phyloP scores from a whole-genome alignment of 2,797 vertebrate genomes.

The Lycodopsis pacificus region DNA sequence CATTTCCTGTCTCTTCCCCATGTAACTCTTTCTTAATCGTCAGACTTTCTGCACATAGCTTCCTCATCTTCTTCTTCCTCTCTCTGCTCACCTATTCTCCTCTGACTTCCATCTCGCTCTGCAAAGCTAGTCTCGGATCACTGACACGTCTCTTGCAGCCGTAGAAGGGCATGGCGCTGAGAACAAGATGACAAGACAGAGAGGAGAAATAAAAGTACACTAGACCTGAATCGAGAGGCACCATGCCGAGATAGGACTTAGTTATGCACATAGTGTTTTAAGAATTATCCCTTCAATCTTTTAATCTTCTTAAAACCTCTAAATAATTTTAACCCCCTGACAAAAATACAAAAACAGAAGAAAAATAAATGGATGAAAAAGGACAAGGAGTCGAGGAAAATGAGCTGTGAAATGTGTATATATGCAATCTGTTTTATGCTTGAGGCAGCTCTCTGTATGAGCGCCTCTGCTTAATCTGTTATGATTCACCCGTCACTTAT shows the following conservation, averaged over 20 bases:
- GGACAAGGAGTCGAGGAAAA: neutral
- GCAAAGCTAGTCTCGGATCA: slow-evolving; percentile 45
- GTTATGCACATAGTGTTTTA: slow-evolving; percentile 5
- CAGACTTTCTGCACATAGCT: slow-evolving; percentile 13
- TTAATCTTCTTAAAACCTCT: slow-evolving; percentile 47
- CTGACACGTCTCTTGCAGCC: slow-evolving; percentile 39
- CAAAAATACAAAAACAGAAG: slow-evolving; percentile 11
- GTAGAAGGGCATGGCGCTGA: slow-evolving; percentile 55
- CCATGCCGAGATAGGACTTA: slow-evolving; percentile 13
- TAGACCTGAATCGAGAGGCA: slow-evolving; percentile 15
- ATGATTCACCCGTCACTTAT: slow-evolving; percentile 42
- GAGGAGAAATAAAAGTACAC: slow-evolving; percentile 36
- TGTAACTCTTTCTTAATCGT: slow-evolving; percentile 43
- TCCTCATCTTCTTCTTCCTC: slow-evolving; percentile 16
- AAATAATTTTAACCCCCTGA: slow-evolving; percentile 21
- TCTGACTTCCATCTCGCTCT: slow-evolving; percentile 13
- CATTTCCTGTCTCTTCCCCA: slow-evolving; percentile 10
- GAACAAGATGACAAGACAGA: slow-evolving; percentile 42
- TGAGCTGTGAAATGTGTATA: slow-evolving; percentile 38
- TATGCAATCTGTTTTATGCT: slow-evolving; percentile 39
- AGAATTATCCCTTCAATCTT: slow-evolving; percentile 31
- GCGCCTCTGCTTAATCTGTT: slow-evolving; percentile 36
- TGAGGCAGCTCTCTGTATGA: slow-evolving; percentile 26
- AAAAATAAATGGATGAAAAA: neutral
- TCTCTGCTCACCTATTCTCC: slow-evolving; percentile 2